Percentiles rank a stretch among this genome's conserved stretches.
Evolutionary conservation across 2,888 invertebrate species (phyloP).

Genomic region (Philaethria dido): DNA sequence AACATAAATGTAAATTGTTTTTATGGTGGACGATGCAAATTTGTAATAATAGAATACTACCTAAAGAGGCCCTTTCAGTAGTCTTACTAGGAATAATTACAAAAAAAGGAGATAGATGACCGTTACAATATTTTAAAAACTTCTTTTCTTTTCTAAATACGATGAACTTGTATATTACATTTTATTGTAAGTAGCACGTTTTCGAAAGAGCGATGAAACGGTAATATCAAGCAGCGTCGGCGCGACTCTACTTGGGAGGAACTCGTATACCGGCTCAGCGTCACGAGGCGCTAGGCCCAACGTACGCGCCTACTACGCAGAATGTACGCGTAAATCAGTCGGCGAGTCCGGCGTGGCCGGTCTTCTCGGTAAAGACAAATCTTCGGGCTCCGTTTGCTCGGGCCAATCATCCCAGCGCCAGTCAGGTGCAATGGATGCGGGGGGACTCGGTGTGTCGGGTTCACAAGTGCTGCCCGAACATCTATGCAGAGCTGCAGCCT

Average conservation of each 20-base stretch:
- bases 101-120: slow-evolving; percentile 55
- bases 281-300: slow-evolving; percentile 55
- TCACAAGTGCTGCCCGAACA: slow-evolving; percentile 83
- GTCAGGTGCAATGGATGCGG: slow-evolving; percentile 70
- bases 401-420: slow-evolving; percentile 85
- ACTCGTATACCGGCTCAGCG: slow-evolving; percentile 89
- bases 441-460: slow-evolving; percentile 74
- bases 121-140: slow-evolving; percentile 53
- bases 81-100: slow-evolving; percentile 61
- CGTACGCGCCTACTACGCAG: slow-evolving; percentile 72
- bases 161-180: slow-evolving; percentile 25
- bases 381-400: slow-evolving; percentile 96
- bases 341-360: slow-evolving; percentile 79
- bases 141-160: slow-evolving; percentile 41
- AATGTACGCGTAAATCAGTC: slow-evolving; percentile 78
- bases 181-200: slow-evolving; percentile 26
- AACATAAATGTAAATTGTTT: slow-evolving; percentile 70
- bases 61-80: slow-evolving; percentile 66
- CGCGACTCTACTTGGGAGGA: slow-evolving; percentile 85
- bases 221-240: slow-evolving; percentile 46
- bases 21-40: slow-evolving; percentile 69
- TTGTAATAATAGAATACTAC: slow-evolving; percentile 68
- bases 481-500: slow-evolving; percentile 94
- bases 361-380: slow-evolving; percentile 88
- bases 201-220: slow-evolving; percentile 44